These are phyloP conservation scores for Ascidia mentula DNA, from an alignment of 23 tunicate genomes.

Conservation along the genomic window DNA sequence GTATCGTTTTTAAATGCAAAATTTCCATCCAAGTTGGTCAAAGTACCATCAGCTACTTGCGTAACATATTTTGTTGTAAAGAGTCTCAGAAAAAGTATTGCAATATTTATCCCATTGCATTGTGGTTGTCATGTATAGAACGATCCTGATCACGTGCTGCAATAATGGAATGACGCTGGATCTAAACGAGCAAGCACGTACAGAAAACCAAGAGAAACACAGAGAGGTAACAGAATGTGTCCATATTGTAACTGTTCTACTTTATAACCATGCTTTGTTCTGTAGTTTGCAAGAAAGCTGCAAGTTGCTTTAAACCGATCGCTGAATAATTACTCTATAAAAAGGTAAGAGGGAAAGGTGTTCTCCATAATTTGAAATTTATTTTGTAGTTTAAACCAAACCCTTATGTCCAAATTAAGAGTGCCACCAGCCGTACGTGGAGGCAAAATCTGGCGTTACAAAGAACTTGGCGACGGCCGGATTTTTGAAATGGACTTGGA, in stretches of 20 bases:
- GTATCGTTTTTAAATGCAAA: no score
- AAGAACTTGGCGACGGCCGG: conserved; percentile 9
- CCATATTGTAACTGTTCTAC: background rate
- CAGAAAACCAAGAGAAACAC: background rate
- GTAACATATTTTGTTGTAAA: no score
- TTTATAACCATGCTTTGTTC: background rate
- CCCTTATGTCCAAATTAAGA: no score
- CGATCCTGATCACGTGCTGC: conserved; percentile 4
- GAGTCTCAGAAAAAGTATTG: no score
- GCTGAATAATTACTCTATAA: background rate
- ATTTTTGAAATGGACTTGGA: background rate
- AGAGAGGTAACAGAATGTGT: background rate
- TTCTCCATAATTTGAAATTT: no score
- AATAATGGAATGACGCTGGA: background rate
- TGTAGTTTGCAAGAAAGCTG: background rate
- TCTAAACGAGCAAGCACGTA: background rate
- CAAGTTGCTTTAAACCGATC: background rate
- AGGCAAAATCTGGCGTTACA: conserved; percentile 1
- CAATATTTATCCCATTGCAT: no score
- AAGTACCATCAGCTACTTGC: no score
- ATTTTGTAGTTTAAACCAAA: no score
- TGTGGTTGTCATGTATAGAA: no score
- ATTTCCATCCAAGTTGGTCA: no score
- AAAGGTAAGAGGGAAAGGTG: background rate
- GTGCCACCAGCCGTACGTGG: background rate